A percentile compares a stretch with the other conserved stretches of the same genome.
These are phyloP conservation scores for Apis dorsata DNA, from an alignment of 1,140 invertebrate genomes.

Conservation along the genomic window DNA sequence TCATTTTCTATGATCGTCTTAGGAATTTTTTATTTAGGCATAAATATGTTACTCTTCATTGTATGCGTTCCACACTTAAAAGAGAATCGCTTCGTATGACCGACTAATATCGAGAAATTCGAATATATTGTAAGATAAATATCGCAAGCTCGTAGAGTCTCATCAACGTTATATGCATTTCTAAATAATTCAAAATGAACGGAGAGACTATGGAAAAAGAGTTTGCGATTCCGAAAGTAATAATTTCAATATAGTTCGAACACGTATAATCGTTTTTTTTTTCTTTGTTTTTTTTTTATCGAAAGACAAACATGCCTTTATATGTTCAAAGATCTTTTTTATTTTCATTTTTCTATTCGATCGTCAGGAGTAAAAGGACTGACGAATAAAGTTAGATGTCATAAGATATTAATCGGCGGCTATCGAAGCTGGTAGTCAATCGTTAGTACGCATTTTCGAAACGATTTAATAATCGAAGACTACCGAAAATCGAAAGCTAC, in stretches of 20 bases:
- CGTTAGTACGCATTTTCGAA: constrained; percentile 26
- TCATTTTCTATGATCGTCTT: constrained; percentile 56
- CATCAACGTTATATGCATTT: constrained; percentile 50
- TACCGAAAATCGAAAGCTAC: constrained; percentile 76
- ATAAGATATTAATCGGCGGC: constrained; percentile 47
- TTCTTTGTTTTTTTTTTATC: background rate
- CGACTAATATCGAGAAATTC: constrained; percentile 46
- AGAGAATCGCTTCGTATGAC: constrained; percentile 24
- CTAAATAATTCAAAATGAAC: constrained; percentile 53
- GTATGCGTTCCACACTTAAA: constrained; percentile 20
- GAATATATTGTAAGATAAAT: constrained; percentile 26
- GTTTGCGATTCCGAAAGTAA: constrained; percentile 10
- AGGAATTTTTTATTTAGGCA: constrained; percentile 63
- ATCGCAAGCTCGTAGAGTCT: constrained; percentile 19
- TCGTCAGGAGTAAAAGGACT: constrained; percentile 14
- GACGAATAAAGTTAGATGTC: constrained; percentile 50
- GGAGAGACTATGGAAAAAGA: constrained; percentile 42
- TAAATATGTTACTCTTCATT: constrained; percentile 53
- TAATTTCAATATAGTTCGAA: constrained; percentile 21
- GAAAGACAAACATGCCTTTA: constrained; percentile 29
- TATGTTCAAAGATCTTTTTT: background rate
- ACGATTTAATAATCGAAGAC: constrained; percentile 72
- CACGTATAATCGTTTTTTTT: constrained; percentile 22
- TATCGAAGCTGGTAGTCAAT: constrained; percentile 37
- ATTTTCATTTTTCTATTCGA: background rate